Evolutionary conservation across 1,140 invertebrate genomes (phyloP).

Genomic region (Nephila pilipes): DNA sequence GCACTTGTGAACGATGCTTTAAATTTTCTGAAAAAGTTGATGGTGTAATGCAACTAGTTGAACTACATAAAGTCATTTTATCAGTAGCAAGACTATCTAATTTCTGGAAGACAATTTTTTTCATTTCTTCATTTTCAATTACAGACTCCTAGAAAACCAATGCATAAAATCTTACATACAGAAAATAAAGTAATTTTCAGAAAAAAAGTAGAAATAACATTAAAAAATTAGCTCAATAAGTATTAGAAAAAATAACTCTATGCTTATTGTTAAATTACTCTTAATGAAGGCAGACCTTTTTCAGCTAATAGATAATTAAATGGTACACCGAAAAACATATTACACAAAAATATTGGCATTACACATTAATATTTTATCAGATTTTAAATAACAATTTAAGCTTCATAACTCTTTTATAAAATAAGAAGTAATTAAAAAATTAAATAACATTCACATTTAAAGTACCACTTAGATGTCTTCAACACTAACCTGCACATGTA

Average conservation of each 20-base stretch:
- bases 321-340: too few relatives aligned
- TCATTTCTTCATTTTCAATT: slow-evolving; percentile 92
- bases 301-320: too few relatives aligned
- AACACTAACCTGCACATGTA: slow-evolving; percentile 84
- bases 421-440: neutral
- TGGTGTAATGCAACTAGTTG: slow-evolving; percentile 93
- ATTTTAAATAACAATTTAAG: neutral
- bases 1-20: slow-evolving; percentile 88
- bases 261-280: neutral
- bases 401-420: neutral
- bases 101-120: slow-evolving; percentile 89
- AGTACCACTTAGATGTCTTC: neutral
- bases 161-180: neutral
- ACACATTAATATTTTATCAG: too few relatives aligned
- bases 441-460: neutral
- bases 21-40: slow-evolving; percentile 90
- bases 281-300: too few relatives aligned
- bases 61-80: slow-evolving; percentile 87
- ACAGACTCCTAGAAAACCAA: slow-evolving; percentile 89
- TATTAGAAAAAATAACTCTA: neutral
- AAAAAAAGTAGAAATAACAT: too few relatives aligned
- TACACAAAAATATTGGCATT: too few relatives aligned
- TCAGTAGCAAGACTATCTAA: slow-evolving; percentile 88
- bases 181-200: neutral
- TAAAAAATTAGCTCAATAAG: too few relatives aligned